A percentile compares a stretch with the other conserved stretches of the same genome.
phyloP scores from a whole-genome alignment of 1,140 invertebrate species.

The Bombus sibiricus region DNA sequence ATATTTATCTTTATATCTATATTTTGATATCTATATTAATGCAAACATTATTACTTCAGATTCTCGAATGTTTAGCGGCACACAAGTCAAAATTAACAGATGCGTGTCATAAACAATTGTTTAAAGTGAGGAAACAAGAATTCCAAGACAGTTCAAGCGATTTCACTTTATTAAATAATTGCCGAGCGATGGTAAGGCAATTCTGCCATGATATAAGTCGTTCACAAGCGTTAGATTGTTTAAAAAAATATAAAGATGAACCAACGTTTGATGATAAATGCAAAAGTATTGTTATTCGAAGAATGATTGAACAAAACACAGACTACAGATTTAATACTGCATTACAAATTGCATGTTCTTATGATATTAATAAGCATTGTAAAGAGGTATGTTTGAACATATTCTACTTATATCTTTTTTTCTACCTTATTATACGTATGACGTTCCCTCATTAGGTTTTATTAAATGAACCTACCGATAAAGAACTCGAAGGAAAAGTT shows the following conservation, averaged over 20 bases:
- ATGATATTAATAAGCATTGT: slow-evolving; percentile 88
- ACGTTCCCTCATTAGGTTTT: slow-evolving; percentile 69
- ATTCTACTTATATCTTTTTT: not conserved
- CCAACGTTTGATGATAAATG: slow-evolving; percentile 93
- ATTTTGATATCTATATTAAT: not conserved
- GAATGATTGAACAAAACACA: slow-evolving; percentile 95
- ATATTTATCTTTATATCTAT: not conserved
- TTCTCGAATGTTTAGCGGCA: slow-evolving; percentile 93
- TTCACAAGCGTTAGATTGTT: slow-evolving; percentile 87
- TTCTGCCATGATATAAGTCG: slow-evolving; percentile 89
- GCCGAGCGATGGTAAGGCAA: slow-evolving; percentile 92
- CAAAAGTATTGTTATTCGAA: slow-evolving; percentile 91
- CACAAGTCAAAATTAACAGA: slow-evolving; percentile 87
- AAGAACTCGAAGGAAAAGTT: slow-evolving; percentile 83
- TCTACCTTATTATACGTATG: slow-evolving; percentile 8
- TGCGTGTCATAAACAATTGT: slow-evolving; percentile 90
- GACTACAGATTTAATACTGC: slow-evolving; percentile 96
- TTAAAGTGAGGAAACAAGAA: slow-evolving; percentile 93
- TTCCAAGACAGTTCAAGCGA: slow-evolving; percentile 93
- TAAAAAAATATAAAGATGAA: slow-evolving; percentile 91
- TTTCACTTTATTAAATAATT: slow-evolving; percentile 91
- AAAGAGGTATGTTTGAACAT: slow-evolving; percentile 80
- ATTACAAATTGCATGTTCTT: slow-evolving; percentile 89
- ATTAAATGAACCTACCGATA: slow-evolving; percentile 74
- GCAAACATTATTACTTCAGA: slow-evolving; percentile 79